A percentile compares a stretch with the other conserved stretches of the same genome.
These are phyloP conservation scores for Trogon surrucura DNA, from an alignment of 2,113 vertebrate species.

Conservation along the genomic window DNA sequence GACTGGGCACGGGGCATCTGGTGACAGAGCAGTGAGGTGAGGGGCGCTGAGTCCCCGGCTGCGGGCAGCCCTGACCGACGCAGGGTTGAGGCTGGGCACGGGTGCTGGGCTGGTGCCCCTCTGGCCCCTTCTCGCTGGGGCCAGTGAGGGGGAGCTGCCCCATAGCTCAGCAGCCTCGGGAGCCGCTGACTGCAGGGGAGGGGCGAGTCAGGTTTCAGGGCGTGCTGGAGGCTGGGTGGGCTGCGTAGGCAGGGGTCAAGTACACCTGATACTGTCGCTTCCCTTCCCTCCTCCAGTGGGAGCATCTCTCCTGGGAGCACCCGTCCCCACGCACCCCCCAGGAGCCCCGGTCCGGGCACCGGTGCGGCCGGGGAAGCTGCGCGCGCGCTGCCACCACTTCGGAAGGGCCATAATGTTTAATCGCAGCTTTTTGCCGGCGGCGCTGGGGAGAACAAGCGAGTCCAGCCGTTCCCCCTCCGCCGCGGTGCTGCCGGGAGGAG, in stretches of 20 bases:
- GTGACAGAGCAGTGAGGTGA: accelerated
- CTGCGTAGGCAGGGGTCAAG: accelerated
- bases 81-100: not conserved
- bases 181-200: not conserved
- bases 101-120: not conserved
- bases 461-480: too few relatives aligned
- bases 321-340: not conserved
- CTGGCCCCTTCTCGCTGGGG: not conserved
- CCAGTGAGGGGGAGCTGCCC: not conserved
- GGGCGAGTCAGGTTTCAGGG: not conserved
- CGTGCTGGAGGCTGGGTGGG: too few relatives aligned
- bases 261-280: too few relatives aligned
- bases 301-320: not conserved
- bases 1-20: accelerated
- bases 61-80: not conserved
- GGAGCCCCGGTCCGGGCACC: not conserved
- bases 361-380: not conserved
- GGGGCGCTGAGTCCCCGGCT: not conserved
- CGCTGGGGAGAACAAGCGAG: not conserved
- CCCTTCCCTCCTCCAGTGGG: not conserved
- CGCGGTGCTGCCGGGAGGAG: too few relatives aligned
- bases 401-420: not conserved
- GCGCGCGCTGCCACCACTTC: not conserved
- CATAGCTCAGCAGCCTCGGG: accelerated
- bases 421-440: not conserved